Percentiles rank a stretch among this genome's conserved stretches.
Evolutionary conservation across 2,888 invertebrate genomes (phyloP).

Genomic region (Schrankia costaestrigalis): DNA sequence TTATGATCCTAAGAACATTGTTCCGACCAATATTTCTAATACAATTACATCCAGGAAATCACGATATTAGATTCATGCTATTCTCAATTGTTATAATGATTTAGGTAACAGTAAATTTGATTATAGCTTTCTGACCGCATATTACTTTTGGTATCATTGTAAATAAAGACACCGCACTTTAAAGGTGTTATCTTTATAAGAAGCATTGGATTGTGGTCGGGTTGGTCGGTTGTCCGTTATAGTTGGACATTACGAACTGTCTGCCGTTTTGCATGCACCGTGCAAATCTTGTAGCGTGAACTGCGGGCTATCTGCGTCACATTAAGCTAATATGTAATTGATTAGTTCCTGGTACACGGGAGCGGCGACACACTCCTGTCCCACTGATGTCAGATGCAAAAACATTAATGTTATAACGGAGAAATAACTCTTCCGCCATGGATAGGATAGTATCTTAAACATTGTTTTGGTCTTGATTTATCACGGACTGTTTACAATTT

Average conservation of each 20-base stretch:
- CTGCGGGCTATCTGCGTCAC: constrained; percentile 63
- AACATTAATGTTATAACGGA: constrained; percentile 76
- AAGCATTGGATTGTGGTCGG: constrained; percentile 58
- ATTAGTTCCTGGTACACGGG: constrained; percentile 69
- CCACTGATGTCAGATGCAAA: constrained; percentile 72
- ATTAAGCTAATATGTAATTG: constrained; percentile 79
- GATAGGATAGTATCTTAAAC: no score
- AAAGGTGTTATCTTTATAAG: constrained; percentile 36
- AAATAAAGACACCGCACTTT: constrained; percentile 2
- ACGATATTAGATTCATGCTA: constrained; percentile 30
- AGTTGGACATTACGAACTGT: constrained; percentile 43
- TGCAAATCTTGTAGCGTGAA: constrained; percentile 59
- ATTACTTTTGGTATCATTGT: constrained; percentile 8
- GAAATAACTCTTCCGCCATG: constrained; percentile 51
- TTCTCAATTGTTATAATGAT: constrained; percentile 28
- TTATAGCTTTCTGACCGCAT: constrained; percentile 12
- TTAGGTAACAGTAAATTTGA: constrained; percentile 19
- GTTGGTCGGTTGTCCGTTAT: constrained; percentile 49
- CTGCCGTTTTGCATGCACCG: constrained; percentile 49
- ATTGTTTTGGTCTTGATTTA: no score
- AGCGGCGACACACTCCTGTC: constrained; percentile 61
- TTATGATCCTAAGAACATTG: constrained; percentile 40
- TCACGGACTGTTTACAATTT: constrained; percentile 51
- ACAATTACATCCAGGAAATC: constrained; percentile 37
- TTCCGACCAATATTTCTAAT: constrained; percentile 35